Evolutionary conservation across 1,140 invertebrate genomes (phyloP).

Genomic region (Hydropsyche tenuis): DNA sequence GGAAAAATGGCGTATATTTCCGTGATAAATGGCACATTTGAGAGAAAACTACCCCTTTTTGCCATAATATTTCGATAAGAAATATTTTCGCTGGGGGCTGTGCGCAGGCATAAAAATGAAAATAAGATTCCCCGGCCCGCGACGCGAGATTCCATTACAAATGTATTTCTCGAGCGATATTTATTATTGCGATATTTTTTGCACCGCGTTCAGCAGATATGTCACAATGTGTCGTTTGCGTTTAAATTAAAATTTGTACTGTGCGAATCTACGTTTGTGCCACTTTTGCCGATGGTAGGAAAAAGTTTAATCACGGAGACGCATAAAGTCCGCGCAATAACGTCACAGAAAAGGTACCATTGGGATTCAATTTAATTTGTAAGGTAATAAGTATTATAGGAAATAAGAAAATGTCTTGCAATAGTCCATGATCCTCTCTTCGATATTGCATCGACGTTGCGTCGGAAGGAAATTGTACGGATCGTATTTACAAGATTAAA

Average conservation of each 20-base stretch:
- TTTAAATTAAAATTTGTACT: not conserved
- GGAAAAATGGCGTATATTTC: conserved; percentile 38
- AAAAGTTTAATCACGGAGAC: conserved; percentile 15
- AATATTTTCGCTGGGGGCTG: conserved; percentile 34
- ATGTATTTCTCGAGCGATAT: not conserved
- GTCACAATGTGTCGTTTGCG: not conserved
- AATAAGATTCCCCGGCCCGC: conserved; percentile 13
- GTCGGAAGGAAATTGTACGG: no score
- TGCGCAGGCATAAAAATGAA: conserved; percentile 30
- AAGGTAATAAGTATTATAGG: conserved; percentile 38
- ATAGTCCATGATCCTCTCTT: no score
- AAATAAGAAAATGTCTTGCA: not conserved
- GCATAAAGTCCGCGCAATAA: not conserved
- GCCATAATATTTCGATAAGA: conserved; percentile 42
- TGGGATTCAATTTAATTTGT: conserved; percentile 48
- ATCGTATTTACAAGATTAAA: no score
- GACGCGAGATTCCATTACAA: conserved; percentile 25
- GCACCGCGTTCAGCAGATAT: not conserved
- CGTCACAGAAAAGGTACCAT: conserved; percentile 14
- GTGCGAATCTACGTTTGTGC: not conserved
- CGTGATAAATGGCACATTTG: conserved; percentile 42
- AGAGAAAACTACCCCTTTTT: conserved; percentile 40
- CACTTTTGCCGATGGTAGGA: not conserved
- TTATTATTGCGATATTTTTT: conserved; percentile 1
- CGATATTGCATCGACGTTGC: no score